Base-by-base conservation (phyloP, 2,113 vertebrate genomes). In the Trochalopteron elliotii region DNA sequence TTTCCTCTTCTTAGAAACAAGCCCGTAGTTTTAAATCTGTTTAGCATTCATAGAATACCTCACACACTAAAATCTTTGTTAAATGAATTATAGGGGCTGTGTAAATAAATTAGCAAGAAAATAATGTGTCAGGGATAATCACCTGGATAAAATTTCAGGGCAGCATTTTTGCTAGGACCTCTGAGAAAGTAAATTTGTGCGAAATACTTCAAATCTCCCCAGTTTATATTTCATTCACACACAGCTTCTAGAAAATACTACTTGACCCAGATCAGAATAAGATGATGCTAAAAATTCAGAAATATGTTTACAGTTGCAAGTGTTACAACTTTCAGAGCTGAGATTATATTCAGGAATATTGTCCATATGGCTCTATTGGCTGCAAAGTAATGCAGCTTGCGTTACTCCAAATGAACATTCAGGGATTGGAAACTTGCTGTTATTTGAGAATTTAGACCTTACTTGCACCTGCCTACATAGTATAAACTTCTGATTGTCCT, bases 281-380 rank as follows among this genome's bases (percentile, higher is more conserved):
- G 87, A 90, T 93, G 87, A 84, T 96, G 79, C 59, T 94, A 92
- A 94, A 95, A 97, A 94, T 94, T 97, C 55, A 83, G 83, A 95
- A 96, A 94, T 96, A 70, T 95, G 71, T 96, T 97, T 97, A 94
- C 81, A 67, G 49, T 87, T 92, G 45, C 19, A 23, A 95, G 92
- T 96, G 90, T 91, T 95, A 78, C 85, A 97, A 91, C 74, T 96
- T 94, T 87, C 92, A 91, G 83, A 93, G 95, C 70, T 95, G 91
- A 71, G 65, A 92, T 59, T 82, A 72, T 89, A 95, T 90, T 92
- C 83, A 89, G 80, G 69, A 95, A 89, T 96, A 96, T 91, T 96
- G 84, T 97, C 97, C 96, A 97, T 97, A 97, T 97, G 97, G 95
- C 93, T 97, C 69, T 96, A 89, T 94, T 98, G 97, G 97, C 97